phyloP scores from a whole-genome alignment of 2,888 invertebrate genomes.

The Diloba caeruleocephala region DNA sequence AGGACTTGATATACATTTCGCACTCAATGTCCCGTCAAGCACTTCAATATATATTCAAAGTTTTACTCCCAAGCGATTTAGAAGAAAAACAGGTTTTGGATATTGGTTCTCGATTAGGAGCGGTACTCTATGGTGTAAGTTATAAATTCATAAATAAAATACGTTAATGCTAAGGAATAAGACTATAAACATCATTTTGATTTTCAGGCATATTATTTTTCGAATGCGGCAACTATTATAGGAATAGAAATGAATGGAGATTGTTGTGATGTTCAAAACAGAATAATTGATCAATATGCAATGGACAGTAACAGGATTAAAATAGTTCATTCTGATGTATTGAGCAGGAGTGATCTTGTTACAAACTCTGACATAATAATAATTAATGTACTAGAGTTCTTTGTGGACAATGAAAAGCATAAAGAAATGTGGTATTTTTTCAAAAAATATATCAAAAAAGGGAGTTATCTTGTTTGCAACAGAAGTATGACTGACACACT shows the following conservation, averaged over 20 bases:
- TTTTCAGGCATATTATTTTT: conserved; percentile 90
- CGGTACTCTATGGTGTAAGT: conserved; percentile 91
- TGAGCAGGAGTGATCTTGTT: conserved; percentile 87
- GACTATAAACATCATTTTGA: not conserved
- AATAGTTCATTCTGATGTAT: conserved; percentile 89
- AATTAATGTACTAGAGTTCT: conserved; percentile 92
- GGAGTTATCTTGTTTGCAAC: conserved; percentile 88
- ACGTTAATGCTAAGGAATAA: not conserved
- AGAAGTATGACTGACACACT: conserved; percentile 89
- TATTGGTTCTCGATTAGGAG: conserved; percentile 92
- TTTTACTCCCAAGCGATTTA: conserved; percentile 89
- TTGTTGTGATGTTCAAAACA: conserved; percentile 90
- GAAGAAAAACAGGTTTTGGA: conserved; percentile 90
- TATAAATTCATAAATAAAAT: not conserved
- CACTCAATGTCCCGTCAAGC: conserved; percentile 91
- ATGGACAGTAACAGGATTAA: conserved; percentile 85
- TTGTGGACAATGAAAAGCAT: conserved; percentile 89
- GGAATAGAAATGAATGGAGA: conserved; percentile 92
- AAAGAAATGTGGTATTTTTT: conserved; percentile 90
- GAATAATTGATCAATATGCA: conserved; percentile 86
- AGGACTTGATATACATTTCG: conserved; percentile 89
- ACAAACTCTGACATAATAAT: conserved; percentile 89
- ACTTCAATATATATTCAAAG: conserved; percentile 90
- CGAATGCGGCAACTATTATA: conserved; percentile 88
- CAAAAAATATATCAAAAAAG: conserved; percentile 85